Conservation (phyloP, 2,888 invertebrate genomes). For the Apocheima hispidaria region DNA sequence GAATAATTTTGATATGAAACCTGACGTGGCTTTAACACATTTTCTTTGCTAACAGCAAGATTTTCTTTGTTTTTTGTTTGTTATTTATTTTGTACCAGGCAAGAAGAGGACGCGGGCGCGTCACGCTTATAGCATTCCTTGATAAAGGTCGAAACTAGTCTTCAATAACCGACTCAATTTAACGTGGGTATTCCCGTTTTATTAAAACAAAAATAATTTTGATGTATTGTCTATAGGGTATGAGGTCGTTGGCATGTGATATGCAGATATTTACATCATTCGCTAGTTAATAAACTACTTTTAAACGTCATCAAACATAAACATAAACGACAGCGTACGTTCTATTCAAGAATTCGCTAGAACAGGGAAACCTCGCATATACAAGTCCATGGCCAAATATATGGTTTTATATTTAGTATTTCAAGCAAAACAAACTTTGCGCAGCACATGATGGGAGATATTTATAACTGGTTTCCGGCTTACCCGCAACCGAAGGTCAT, state of each 20-base stretch:
- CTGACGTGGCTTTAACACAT: too few species aligned
- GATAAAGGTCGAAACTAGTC: too few species aligned
- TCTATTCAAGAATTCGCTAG: slow-evolving; percentile 12
- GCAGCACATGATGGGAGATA: neutral
- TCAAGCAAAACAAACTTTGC: slow-evolving; percentile 20
- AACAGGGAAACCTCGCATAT: slow-evolving; percentile 17
- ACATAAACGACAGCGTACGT: neutral
- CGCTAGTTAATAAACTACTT: slow-evolving; percentile 24
- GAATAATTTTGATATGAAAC: neutral
- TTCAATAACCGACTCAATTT: too few species aligned
- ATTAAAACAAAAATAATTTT: neutral
- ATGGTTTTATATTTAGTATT: too few species aligned
- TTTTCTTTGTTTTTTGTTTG: too few species aligned
- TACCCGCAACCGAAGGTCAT: too few species aligned
- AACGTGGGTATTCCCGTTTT: too few species aligned
- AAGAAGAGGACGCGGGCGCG: too few species aligned
- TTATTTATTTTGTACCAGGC: too few species aligned
- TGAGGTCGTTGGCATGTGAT: slow-evolving; percentile 2
- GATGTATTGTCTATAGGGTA: neutral
- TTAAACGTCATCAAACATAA: slow-evolving; percentile 2
- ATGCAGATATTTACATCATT: slow-evolving; percentile 20
- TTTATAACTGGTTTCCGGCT: neutral
- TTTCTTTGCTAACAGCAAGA: too few species aligned
- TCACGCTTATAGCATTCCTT: too few species aligned
- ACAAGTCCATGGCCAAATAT: slow-evolving; percentile 27